These are phyloP conservation scores for Micromesistius poutassou DNA, from an alignment of 2,797 vertebrate genomes.

Conservation along the genomic window DNA sequence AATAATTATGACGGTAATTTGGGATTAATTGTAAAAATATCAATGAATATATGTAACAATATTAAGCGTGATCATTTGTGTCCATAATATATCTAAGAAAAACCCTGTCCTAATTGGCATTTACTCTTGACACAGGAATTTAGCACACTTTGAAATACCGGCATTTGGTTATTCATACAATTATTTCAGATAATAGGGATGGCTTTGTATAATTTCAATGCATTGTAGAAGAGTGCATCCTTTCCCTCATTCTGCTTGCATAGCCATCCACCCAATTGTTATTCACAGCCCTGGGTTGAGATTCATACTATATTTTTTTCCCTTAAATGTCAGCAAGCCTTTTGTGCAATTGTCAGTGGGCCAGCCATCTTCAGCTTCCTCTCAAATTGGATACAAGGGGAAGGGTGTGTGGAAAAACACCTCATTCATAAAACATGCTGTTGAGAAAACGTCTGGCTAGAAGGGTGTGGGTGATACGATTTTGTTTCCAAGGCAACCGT, in stretches of 20 bases:
- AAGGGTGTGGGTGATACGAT: slow-evolving; percentile 34
- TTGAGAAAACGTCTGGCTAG: slow-evolving; percentile 37
- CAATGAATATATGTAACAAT: not conserved
- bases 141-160: not conserved
- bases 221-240: slow-evolving; percentile 9
- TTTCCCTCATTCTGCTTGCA: slow-evolving; percentile 27
- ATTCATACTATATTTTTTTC: slow-evolving; percentile 40
- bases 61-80: too few relatives aligned
- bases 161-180: not conserved
- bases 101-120: not conserved
- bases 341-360: slow-evolving; percentile 42
- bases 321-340: slow-evolving; percentile 46
- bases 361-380: slow-evolving; percentile 32
- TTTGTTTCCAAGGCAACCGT: slow-evolving; percentile 52
- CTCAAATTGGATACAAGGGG: not conserved
- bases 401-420: slow-evolving; percentile 16
- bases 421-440: slow-evolving; percentile 38
- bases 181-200: not conserved
- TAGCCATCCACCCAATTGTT: slow-evolving; percentile 10
- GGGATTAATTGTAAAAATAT: not conserved
- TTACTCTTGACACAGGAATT: not conserved
- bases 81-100: not conserved
- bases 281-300: slow-evolving; percentile 51
- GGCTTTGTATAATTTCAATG: not conserved
- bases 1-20: not conserved